These are phyloP conservation scores for Silurus glanis DNA, from an alignment of 2,113 vertebrate genomes.

Conservation along the genomic window DNA sequence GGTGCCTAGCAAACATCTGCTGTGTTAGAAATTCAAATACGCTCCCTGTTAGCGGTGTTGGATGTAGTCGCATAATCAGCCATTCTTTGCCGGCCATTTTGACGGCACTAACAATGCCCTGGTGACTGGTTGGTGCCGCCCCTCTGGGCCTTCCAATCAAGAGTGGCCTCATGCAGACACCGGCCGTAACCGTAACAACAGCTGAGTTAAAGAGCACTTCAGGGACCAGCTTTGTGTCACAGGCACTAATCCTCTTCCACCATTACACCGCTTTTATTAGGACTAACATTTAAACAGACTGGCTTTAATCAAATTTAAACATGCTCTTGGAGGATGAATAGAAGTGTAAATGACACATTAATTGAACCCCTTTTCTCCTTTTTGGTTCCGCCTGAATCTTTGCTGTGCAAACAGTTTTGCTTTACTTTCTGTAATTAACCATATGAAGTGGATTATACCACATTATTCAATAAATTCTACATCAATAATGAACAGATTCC, in stretches of 20 bases:
- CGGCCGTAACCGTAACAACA: conserved; percentile 75
- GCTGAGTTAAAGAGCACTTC: conserved; percentile 72
- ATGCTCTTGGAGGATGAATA: conserved; percentile 49
- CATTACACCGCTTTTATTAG: conserved; percentile 70
- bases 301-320: conserved; percentile 56
- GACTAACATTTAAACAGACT: conserved; percentile 65
- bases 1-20: conserved; percentile 98
- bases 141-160: conserved; percentile 78
- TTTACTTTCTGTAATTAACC: conserved; percentile 57
- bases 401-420: conserved; percentile 53
- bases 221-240: conserved; percentile 75
- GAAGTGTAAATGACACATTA: conserved; percentile 54
- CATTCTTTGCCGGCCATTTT: conserved; percentile 88
- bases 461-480: conserved; percentile 47
- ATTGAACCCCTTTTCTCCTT: conserved; percentile 42
- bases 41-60: conserved; percentile 89
- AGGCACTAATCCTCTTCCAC: conserved; percentile 73
- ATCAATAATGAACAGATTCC: conserved; percentile 64
- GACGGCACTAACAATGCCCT: conserved; percentile 86
- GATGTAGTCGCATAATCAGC: conserved; percentile 91
- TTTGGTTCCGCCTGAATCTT: conserved; percentile 17
- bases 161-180: conserved; percentile 78
- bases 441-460: conserved; percentile 58
- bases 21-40: conserved; percentile 98
- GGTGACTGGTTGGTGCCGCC: conserved; percentile 78